Conservation (phyloP, 2,113 vertebrate species). For the Cephalopterus ornatus region DNA sequence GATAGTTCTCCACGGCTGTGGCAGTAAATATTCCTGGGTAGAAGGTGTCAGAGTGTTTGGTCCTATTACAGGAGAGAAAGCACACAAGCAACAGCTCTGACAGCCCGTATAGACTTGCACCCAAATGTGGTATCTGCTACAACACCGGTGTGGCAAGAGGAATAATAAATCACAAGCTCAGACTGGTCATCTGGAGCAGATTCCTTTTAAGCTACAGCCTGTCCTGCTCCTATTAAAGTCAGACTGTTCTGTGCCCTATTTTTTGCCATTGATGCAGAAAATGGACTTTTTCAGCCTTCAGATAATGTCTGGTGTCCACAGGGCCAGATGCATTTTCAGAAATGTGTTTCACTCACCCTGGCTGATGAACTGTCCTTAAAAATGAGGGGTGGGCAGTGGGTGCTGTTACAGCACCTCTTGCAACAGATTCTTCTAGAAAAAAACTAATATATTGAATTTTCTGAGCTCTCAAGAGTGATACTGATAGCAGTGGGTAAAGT, state of each 20-base stretch:
- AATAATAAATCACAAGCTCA: slow-evolving; percentile 20
- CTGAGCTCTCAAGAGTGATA: background rate
- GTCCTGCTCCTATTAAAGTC: slow-evolving; percentile 5
- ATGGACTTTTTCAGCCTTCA: slow-evolving; percentile 18
- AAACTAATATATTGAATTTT: background rate
- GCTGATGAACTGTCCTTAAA: background rate
- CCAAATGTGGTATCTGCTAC: background rate
- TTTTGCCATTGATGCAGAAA: slow-evolving; percentile 43
- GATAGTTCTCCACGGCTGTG: background rate
- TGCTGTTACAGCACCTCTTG: background rate
- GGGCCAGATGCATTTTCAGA: background rate
- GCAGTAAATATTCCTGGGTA: slow-evolving; percentile 1
- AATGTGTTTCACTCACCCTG: background rate
- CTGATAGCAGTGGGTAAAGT: background rate
- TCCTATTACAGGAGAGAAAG: background rate
- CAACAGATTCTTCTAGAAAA: background rate
- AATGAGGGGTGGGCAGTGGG: background rate
- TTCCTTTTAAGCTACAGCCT: slow-evolving; percentile 2
- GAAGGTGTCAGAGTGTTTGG: slow-evolving; percentile 15
- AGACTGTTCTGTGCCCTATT: background rate
- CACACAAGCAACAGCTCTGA: background rate
- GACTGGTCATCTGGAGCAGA: slow-evolving; percentile 9
- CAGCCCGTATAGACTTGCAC: background rate
- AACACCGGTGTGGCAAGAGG: background rate
- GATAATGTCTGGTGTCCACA: background rate